Evolutionary conservation across 2,888 invertebrate genomes (phyloP).

Genomic region (Pristionchus entomophagus): DNA sequence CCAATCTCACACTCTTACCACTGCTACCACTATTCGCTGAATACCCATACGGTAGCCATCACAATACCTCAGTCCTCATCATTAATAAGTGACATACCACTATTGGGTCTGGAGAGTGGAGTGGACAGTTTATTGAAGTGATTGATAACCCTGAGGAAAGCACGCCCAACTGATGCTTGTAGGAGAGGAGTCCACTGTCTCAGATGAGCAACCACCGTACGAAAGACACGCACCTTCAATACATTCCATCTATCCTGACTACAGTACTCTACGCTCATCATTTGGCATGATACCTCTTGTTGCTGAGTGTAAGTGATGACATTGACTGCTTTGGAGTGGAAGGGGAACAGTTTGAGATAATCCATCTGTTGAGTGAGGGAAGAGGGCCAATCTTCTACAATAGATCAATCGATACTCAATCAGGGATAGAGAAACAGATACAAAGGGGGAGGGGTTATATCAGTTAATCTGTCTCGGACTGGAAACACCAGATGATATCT

Average conservation of each 20-base stretch:
- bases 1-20: neutral
- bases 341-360: constrained; percentile 41
- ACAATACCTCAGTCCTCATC: neutral
- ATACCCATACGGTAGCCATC: too few species aligned
- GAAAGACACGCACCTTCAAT: constrained; percentile 28
- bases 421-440: too few species aligned
- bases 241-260: too few species aligned
- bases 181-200: neutral
- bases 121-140: constrained; percentile 34
- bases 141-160: constrained; percentile 12
- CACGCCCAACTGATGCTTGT: neutral
- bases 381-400: constrained; percentile 37
- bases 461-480: too few species aligned
- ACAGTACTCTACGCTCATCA: neutral
- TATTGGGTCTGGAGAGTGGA: neutral
- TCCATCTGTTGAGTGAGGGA: neutral
- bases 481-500: too few species aligned
- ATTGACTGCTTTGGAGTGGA: constrained; percentile 15
- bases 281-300: constrained; percentile 26
- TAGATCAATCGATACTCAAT: too few species aligned
- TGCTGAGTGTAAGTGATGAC: constrained; percentile 24
- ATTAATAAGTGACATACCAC: constrained; percentile 1
- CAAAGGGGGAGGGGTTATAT: too few species aligned
- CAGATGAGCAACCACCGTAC: constrained; percentile 36
- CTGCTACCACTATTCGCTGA: neutral